Evolutionary conservation across 2,113 vertebrate species (phyloP).

Genomic region (Cyprinodon tularosa): DNA sequence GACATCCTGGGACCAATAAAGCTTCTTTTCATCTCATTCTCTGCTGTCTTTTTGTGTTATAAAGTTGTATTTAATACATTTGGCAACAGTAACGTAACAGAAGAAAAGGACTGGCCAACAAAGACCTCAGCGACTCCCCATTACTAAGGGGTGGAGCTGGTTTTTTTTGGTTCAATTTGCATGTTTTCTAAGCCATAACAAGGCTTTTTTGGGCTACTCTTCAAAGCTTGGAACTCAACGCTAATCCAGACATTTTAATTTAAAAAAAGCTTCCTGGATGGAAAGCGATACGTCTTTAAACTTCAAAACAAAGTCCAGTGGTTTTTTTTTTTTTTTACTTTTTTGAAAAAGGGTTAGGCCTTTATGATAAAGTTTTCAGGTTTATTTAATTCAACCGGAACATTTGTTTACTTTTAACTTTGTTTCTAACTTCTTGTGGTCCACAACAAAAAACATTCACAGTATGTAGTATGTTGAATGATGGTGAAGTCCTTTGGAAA

Average conservation of each 20-base stretch:
- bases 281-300: too few species aligned
- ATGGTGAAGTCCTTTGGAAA: background rate
- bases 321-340: too few species aligned
- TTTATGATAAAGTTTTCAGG: background rate
- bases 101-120: background rate
- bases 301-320: too few species aligned
- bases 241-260: too few species aligned
- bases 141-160: too few species aligned
- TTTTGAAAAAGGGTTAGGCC: background rate
- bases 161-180: too few species aligned
- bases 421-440: background rate
- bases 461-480: background rate
- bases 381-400: background rate
- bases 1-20: slow-evolving; percentile 45
- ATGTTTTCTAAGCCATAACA: too few species aligned
- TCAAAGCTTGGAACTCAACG: too few species aligned
- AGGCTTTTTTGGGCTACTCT: too few species aligned
- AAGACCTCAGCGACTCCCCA: too few species aligned
- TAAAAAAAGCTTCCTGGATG: too few species aligned
- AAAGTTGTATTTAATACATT: background rate
- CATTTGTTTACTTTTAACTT: background rate
- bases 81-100: background rate
- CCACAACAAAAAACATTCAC: too few species aligned
- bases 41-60: background rate
- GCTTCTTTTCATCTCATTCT: background rate